These are phyloP conservation scores for Tachyglossus aculeatus DNA, from an alignment of 2,797 vertebrate species.

Conservation along the genomic window DNA sequence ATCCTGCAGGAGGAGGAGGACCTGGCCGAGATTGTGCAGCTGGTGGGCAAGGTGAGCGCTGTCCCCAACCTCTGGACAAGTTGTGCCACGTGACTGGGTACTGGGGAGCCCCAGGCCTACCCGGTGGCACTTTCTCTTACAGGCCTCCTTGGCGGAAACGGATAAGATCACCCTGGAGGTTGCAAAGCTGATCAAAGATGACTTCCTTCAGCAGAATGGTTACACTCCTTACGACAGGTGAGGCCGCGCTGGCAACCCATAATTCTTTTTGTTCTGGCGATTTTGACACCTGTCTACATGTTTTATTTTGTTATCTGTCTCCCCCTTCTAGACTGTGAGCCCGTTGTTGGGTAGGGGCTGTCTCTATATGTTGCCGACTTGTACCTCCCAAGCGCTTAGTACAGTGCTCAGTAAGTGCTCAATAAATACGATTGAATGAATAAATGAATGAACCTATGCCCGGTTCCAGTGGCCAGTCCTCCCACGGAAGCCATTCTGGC, in stretches of 20 bases:
- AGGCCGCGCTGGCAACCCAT: conserved; percentile 21
- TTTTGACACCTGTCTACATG: too few species aligned
- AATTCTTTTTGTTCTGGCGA: conserved; percentile 12
- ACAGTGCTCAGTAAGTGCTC: too few species aligned
- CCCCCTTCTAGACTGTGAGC: too few species aligned
- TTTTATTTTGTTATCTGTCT: too few species aligned
- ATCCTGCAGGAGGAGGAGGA: conserved; percentile 98
- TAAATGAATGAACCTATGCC: too few species aligned
- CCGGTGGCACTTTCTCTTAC: conserved; percentile 37
- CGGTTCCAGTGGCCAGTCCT: too few species aligned
- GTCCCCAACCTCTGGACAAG: neutral
- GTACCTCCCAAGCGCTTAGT: too few species aligned
- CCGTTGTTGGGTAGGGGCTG: too few species aligned
- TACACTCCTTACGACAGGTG: conserved; percentile 97
- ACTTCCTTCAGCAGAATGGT: conserved; percentile 98
- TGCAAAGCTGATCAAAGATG: conserved; percentile 97
- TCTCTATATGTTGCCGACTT: too few species aligned
- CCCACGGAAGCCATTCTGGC: too few species aligned
- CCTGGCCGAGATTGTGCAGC: conserved; percentile 96
- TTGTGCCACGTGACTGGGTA: neutral
- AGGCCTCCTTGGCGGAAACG: conserved; percentile 96
- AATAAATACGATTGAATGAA: too few species aligned
- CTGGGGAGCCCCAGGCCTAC: neutral
- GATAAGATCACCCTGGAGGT: conserved; percentile 99
- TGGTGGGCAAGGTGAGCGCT: conserved; percentile 91